phyloP scores from a whole-genome alignment of 2,113 vertebrate species.

The Ceuthmochares aereus region DNA sequence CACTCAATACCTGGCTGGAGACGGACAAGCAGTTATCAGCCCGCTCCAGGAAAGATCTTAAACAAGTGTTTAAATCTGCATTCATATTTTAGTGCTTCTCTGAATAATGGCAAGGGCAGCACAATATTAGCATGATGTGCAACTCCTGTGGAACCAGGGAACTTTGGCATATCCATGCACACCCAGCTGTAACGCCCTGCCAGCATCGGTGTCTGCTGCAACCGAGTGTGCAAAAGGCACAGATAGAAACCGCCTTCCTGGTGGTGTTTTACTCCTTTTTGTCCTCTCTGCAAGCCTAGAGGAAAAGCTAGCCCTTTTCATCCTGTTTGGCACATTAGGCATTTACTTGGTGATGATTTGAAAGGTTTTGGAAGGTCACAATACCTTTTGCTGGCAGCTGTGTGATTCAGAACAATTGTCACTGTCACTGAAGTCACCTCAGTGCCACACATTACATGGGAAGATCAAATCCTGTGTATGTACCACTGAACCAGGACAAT shows the following conservation, averaged over 20 bases:
- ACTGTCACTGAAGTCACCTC: background rate
- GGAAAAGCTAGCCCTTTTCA: background rate
- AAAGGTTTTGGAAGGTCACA: background rate
- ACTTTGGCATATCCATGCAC: background rate
- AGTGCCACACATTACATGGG: background rate
- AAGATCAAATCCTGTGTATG: background rate
- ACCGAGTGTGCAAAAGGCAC: background rate
- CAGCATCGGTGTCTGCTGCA: background rate
- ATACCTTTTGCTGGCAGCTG: background rate
- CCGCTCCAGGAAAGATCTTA: background rate
- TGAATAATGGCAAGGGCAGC: background rate
- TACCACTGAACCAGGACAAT: background rate
- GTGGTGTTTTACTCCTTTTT: background rate
- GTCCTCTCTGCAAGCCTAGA: background rate
- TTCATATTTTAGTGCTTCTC: background rate
- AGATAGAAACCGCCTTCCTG: background rate
- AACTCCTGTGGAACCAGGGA: background rate
- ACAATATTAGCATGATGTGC: background rate
- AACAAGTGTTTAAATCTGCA: background rate
- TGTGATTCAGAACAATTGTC: accelerated
- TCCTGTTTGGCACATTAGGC: background rate
- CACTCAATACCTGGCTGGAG: background rate
- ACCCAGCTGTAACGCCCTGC: background rate
- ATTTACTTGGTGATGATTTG: background rate
- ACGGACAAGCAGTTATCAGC: background rate